A percentile compares a stretch with the other conserved stretches of the same genome.
Conservation (phyloP, 1,140 invertebrate genomes). For the Gerris buenoi region DNA sequence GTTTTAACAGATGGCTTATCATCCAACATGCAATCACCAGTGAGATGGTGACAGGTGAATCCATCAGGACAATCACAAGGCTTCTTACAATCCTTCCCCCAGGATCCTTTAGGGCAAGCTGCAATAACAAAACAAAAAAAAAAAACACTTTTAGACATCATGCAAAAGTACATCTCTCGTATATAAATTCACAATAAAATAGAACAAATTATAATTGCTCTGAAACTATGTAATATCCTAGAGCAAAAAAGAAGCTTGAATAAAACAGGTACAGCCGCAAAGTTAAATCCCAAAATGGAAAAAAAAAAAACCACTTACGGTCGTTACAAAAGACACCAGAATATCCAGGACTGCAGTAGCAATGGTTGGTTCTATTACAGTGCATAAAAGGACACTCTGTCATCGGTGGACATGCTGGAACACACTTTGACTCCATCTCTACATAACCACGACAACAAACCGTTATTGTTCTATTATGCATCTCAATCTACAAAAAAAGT, state of each 20-base stretch:
- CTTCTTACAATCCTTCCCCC: slow-evolving; percentile 69
- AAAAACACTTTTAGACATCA: no score
- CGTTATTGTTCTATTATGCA: slow-evolving; percentile 20
- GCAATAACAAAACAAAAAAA: slow-evolving; percentile 27
- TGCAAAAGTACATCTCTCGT: no score
- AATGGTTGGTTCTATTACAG: slow-evolving; percentile 33
- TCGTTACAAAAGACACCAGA: slow-evolving; percentile 61
- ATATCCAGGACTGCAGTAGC: slow-evolving; percentile 61
- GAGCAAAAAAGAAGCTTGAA: no score
- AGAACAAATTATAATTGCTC: no score
- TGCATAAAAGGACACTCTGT: slow-evolving; percentile 18
- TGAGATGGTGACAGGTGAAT: slow-evolving; percentile 56
- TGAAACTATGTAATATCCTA: no score
- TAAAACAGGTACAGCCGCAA: no score
- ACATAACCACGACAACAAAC: slow-evolving; percentile 20
- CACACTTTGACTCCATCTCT: slow-evolving; percentile 17
- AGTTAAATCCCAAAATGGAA: no score
- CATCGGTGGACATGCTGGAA: slow-evolving; percentile 16
- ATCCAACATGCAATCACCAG: slow-evolving; percentile 41
- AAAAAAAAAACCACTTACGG: slow-evolving; percentile 35
- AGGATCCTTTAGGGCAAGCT: slow-evolving; percentile 79
- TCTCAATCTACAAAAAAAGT: slow-evolving; percentile 20
- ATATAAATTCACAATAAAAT: no score
- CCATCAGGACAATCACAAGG: slow-evolving; percentile 60
- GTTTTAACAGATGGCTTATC: slow-evolving; percentile 8